Percentiles rank a stretch among this genome's conserved stretches.
Conservation (phyloP, 2,888 invertebrate species). For the Heteropelma amictum region DNA sequence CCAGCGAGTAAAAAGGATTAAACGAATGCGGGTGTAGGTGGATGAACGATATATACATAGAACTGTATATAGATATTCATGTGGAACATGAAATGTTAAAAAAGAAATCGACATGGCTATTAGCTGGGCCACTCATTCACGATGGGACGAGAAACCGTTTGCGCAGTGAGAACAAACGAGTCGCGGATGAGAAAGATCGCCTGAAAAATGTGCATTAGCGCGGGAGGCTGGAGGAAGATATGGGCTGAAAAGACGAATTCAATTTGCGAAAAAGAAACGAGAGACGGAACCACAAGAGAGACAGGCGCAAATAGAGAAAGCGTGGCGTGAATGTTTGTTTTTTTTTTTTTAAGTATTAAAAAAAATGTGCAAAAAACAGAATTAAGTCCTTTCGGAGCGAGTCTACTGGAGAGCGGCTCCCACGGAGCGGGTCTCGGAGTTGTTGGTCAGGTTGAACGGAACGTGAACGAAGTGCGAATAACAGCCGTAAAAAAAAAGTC, state of each 20-base stretch:
- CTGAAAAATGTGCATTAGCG: background rate
- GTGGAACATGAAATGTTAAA: background rate
- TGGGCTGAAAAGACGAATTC: background rate
- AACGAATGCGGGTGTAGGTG: background rate
- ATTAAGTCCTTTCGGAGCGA: conserved; percentile 11
- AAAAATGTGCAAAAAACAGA: conserved; percentile 1
- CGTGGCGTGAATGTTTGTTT: background rate
- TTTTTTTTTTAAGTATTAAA: background rate
- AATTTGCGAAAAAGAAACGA: background rate
- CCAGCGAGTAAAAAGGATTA: conserved; percentile 41
- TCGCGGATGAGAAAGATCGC: conserved; percentile 27
- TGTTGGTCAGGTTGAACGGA: conserved; percentile 6
- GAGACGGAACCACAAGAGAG: background rate
- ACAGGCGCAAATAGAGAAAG: background rate
- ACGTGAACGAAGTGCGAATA: conserved; percentile 40
- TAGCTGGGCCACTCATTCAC: background rate
- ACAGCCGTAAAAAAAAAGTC: conserved; percentile 48
- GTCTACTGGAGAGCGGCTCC: conserved; percentile 13
- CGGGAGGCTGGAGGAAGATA: background rate
- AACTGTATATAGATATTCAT: background rate
- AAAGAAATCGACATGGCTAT: conserved; percentile 7
- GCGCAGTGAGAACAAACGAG: conserved; percentile 34
- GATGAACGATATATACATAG: background rate
- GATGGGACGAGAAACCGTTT: conserved; percentile 25
- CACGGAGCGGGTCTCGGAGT: conserved; percentile 15